These are phyloP conservation scores for Aeoliscus strigatus DNA, from an alignment of 2,797 vertebrate genomes.

Conservation along the genomic window DNA sequence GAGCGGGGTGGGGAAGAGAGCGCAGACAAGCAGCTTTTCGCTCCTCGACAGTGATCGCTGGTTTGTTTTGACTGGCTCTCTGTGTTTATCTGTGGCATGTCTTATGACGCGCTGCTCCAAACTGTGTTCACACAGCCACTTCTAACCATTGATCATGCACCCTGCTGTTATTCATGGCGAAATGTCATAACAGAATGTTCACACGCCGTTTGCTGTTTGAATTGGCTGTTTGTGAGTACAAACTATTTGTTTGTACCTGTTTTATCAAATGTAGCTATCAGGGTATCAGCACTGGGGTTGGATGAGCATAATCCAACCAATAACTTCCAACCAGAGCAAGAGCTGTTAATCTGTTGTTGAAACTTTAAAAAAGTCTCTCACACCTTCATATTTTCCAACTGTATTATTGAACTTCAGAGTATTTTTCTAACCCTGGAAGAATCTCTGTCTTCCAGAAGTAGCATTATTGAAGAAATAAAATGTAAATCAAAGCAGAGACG, in stretches of 20 bases:
- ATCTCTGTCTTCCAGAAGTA: too few relatives aligned
- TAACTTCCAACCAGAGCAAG: too few relatives aligned
- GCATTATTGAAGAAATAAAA: too few relatives aligned
- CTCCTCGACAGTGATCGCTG: slow-evolving; percentile 41
- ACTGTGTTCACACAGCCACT: slow-evolving; percentile 42
- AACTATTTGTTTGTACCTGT: slow-evolving; percentile 41
- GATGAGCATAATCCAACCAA: too few relatives aligned
- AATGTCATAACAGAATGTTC: slow-evolving; percentile 50
- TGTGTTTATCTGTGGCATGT: slow-evolving; percentile 56
- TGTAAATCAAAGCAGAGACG: too few relatives aligned
- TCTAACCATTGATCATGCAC: slow-evolving; percentile 40
- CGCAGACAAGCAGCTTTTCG: slow-evolving; percentile 41
- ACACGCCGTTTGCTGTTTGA: slow-evolving; percentile 25
- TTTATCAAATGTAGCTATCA: slow-evolving; percentile 36
- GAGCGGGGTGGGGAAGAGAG: slow-evolving; percentile 12
- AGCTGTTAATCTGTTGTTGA: too few relatives aligned
- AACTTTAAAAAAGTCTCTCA: too few relatives aligned
- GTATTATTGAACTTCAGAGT: too few relatives aligned
- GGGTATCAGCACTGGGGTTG: too few relatives aligned
- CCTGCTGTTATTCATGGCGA: slow-evolving; percentile 46
- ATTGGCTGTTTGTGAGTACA: slow-evolving; percentile 26
- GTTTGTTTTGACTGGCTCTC: slow-evolving; percentile 59
- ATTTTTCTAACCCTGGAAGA: too few relatives aligned
- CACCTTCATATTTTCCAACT: too few relatives aligned
- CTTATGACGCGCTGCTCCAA: slow-evolving; percentile 44